Evolutionary conservation across 2,113 vertebrate species (phyloP).

Genomic region (Archocentrus centrarchus): DNA sequence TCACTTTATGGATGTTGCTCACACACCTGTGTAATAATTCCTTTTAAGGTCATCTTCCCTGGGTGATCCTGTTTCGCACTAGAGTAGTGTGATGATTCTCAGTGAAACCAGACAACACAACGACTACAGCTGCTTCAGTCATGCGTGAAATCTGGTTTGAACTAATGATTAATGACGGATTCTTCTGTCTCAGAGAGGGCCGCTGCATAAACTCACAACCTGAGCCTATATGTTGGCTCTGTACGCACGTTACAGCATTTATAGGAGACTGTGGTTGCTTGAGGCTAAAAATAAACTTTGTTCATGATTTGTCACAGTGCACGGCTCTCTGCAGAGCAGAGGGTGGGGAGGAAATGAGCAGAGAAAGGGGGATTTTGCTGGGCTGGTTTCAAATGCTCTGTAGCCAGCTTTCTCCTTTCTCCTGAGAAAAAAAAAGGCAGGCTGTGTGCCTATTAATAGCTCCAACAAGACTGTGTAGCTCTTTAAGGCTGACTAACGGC

Average conservation of each 20-base stretch:
- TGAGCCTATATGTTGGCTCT: conserved; percentile 23
- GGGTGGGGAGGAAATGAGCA: conserved; percentile 77
- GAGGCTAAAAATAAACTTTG: conserved; percentile 67
- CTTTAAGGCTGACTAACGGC: conserved; percentile 66
- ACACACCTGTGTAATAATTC: neutral
- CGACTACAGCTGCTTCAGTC: neutral
- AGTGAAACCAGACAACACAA: conserved; percentile 18
- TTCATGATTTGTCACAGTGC: conserved; percentile 54
- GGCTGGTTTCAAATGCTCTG: conserved; percentile 22
- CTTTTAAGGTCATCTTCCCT: neutral
- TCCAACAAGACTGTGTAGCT: conserved; percentile 26
- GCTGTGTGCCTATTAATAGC: conserved; percentile 71
- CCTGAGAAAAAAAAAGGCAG: conserved; percentile 1
- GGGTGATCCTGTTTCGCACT: neutral
- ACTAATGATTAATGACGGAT: conserved; percentile 37
- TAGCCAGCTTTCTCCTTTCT: conserved; percentile 30
- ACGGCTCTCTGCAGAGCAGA: conserved; percentile 39
- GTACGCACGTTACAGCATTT: conserved; percentile 14
- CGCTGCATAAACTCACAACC: neutral
- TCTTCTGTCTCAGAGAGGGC: neutral
- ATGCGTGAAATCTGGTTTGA: conserved; percentile 26
- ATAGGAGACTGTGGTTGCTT: conserved; percentile 12
- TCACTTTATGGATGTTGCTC: neutral
- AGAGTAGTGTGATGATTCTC: neutral
- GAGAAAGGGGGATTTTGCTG: conserved; percentile 40